Evolutionary conservation across 2,888 invertebrate genomes (phyloP).

Genomic region (Alitta virens): DNA sequence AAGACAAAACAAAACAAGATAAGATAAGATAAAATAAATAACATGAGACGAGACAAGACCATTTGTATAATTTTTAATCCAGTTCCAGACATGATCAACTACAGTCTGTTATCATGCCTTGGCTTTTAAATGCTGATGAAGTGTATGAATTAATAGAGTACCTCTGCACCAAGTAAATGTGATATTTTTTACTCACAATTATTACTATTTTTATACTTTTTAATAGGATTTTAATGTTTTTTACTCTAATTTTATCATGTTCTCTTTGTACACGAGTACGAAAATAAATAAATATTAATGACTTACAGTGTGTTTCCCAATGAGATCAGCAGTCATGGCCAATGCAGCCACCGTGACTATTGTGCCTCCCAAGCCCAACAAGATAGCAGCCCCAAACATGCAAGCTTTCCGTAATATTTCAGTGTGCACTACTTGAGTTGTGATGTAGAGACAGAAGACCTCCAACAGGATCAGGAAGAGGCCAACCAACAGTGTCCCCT

Average conservation of each 20-base stretch:
- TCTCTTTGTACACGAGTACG: too few relatives aligned
- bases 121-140: too few relatives aligned
- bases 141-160: too few relatives aligned
- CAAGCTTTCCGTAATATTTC: slow-evolving; percentile 47
- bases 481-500: slow-evolving; percentile 70
- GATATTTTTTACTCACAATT: too few relatives aligned
- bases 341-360: slow-evolving; percentile 85
- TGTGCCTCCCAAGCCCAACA: slow-evolving; percentile 80
- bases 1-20: background rate
- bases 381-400: slow-evolving; percentile 67
- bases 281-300: background rate
- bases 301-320: slow-evolving; percentile 73
- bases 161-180: too few relatives aligned
- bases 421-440: slow-evolving; percentile 26
- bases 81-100: too few relatives aligned
- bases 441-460: slow-evolving; percentile 70
- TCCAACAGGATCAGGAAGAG: slow-evolving; percentile 66
- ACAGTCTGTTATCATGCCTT: too few relatives aligned
- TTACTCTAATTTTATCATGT: too few relatives aligned
- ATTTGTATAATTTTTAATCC: too few relatives aligned
- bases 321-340: slow-evolving; percentile 84
- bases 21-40: background rate
- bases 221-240: too few relatives aligned
- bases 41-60: too few relatives aligned
- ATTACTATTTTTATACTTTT: too few relatives aligned